Conservation (phyloP, 2,797 vertebrate species). For the Microctenopoma lineatum region DNA sequence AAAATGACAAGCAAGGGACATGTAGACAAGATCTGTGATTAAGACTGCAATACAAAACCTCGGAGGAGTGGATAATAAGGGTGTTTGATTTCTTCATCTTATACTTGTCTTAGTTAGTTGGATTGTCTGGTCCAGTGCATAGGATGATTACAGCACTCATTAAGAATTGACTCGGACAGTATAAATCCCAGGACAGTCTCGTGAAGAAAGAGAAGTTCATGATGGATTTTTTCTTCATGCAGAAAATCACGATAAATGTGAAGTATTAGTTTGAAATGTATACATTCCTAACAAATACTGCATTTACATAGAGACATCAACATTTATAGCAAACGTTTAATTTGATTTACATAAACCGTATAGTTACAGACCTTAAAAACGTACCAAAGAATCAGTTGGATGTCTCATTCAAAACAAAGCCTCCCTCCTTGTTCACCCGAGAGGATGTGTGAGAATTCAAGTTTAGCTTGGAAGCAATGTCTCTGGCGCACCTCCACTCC, state of each 20-base stretch:
- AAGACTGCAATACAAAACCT: slow-evolving; percentile 54
- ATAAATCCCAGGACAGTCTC: slow-evolving; percentile 59
- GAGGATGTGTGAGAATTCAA: slow-evolving; percentile 19
- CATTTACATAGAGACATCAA: too few relatives aligned
- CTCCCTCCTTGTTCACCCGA: neutral
- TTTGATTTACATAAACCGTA: neutral
- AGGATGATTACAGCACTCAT: slow-evolving; percentile 75
- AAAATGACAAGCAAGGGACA: slow-evolving; percentile 42
- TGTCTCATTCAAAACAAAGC: slow-evolving; percentile 1
- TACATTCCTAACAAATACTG: neutral
- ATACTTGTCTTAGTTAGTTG: slow-evolving; percentile 54
- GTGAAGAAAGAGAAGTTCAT: slow-evolving; percentile 46
- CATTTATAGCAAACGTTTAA: neutral
- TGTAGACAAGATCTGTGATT: slow-evolving; percentile 57
- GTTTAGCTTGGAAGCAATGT: slow-evolving; percentile 15
- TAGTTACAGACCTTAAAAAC: slow-evolving; percentile 4
- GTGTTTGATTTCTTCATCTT: slow-evolving; percentile 62
- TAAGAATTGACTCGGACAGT: slow-evolving; percentile 59
- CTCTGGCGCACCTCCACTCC: slow-evolving; percentile 17
- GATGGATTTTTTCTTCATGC: neutral
- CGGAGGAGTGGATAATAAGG: slow-evolving; percentile 46
- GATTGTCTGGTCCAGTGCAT: slow-evolving; percentile 71
- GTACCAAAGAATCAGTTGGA: neutral
- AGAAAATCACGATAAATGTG: neutral
- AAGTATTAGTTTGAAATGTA: neutral